Evolutionary conservation across 1,140 invertebrate genomes (phyloP), one percentile per base, ranked within the genome.

Genomic region (Thaumatotibia leucotreta): DNA sequence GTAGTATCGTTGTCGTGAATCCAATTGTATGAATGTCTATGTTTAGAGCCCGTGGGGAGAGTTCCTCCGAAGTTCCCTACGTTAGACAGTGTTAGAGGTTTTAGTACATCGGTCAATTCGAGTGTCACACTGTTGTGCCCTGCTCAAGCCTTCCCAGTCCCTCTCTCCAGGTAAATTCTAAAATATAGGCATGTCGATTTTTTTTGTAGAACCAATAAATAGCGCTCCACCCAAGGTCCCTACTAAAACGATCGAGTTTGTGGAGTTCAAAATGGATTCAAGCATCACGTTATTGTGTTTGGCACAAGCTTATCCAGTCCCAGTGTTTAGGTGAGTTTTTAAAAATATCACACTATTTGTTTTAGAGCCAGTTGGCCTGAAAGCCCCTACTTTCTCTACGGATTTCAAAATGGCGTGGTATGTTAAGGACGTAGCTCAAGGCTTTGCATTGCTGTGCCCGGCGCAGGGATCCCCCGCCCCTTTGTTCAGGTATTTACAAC

Each of bases 31-130:
- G 65, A 54, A 65, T 73, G 52, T 82, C 74, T 73, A 64, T 79
- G 63, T 84, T 65, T 77, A 91, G 88, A 91, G 64, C 88, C 88
- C 9, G 92, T 94, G 79, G 93, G 93, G 79, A 92, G 93, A 83
- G 93, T 94, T 61, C 86, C 93, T 69, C 93, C 93, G 54, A 95
- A 95, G 91, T 94, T 94, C 82, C 93, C 94, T 29, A 93, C 93
- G 61, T 85, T 94, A 87, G 94, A 95, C 84, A 94, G 92, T 79
- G 92, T 92, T 69, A 92, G 92, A 83, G 92, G 93, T 73, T 94
- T 94, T 84, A 84, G 74, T 82, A 77, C 86, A 66, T 65, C 75
- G 66, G 67, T 86, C 66, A 82, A 89, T 70, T 81, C 82, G 73
- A 92, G 91, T 68, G 86, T 93, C 74, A 92, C 85, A 68, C 90